Evolutionary conservation across 2,888 invertebrate species (phyloP).

Genomic region (Carpatolechia fugitivella): DNA sequence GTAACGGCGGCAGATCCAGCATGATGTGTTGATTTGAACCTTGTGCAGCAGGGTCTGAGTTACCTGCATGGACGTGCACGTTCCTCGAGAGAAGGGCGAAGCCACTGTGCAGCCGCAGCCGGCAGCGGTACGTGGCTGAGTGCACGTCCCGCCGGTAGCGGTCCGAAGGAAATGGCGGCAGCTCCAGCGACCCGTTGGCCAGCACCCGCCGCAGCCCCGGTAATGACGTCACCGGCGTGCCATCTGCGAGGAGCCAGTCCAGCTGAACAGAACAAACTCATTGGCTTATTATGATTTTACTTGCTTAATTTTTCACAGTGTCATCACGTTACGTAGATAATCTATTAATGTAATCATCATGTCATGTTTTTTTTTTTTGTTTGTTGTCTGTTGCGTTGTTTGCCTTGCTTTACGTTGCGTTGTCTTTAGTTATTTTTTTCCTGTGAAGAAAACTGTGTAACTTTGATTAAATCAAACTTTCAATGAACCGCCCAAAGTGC

Average conservation of each 20-base stretch:
- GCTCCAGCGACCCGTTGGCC: conserved; percentile 91
- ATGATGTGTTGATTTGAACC: conserved; percentile 89
- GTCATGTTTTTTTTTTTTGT: no score
- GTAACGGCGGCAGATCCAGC: conserved; percentile 83
- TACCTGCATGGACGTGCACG: conserved; percentile 94
- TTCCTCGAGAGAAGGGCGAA: conserved; percentile 89
- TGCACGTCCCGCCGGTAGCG: conserved; percentile 91
- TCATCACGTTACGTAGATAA: no score
- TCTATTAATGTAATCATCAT: no score
- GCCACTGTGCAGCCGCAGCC: conserved; percentile 60
- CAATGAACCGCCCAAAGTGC: conserved; percentile 3
- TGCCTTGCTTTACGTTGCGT: no score
- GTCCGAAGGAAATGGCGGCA: conserved; percentile 90
- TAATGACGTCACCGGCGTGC: conserved; percentile 82
- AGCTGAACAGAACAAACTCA: conserved; percentile 58
- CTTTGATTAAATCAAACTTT: conserved; percentile 4
- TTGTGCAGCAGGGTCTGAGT: conserved; percentile 85
- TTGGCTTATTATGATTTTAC: no score
- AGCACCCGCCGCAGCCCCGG: conserved; percentile 87
- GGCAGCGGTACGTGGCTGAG: conserved; percentile 88
- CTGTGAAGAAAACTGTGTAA: no score
- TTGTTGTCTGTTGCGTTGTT: no score
- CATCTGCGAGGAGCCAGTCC: conserved; percentile 88
- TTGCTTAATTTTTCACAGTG: no score
- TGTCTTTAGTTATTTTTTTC: no score